Base-by-base conservation (phyloP, 2,888 invertebrate genomes). In the Apamea crenata region DNA sequence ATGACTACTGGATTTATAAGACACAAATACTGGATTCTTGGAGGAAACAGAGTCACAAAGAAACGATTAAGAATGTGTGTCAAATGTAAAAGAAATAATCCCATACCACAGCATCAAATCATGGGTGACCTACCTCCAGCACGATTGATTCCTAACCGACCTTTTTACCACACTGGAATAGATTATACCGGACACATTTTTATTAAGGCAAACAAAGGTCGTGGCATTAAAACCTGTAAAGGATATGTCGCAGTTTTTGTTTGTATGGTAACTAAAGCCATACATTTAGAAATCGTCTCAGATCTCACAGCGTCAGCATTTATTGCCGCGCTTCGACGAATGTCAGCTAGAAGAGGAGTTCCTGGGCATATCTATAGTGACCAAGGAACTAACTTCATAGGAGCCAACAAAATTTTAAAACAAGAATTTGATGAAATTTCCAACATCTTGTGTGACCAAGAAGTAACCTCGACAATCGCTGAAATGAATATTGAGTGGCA, bases 371-470 rank as follows among this genome's bases (percentile, higher is more conserved):
- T 78, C 1, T 63, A 74, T 25, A 74, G 63, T 29, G 78, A 74
- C 25, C 78, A 78, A 25, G 69, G 78, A 25, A 78, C 68, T 53
- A 74, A 78, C 59, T 79, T 79, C 32, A 79, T 79, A 29, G 78
- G 74, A 32, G 78, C 78, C 0, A 79, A 74, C 44, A 79, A 65
- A 7, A 79, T 79, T 8, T n/a, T 79, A 12, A 74, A 70, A 65
- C 74, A 74, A 74, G 74, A 79, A 32, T 12, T 18, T 12, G 4
- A 21, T 2, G 65, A 79, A 74, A 79, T 70, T 70, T 79, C 75
- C 1, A 10, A 44, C 2, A 74, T 75, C 18, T n/a, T 79, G 6
- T 65, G 66, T 2, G 21, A 8, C 74, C 69, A 63, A 36, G 74
- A 79, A 25, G 18, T n/a, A 21, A 2, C 7, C 32, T 32, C 32